Conservation (phyloP, 2,888 invertebrate genomes). For the Enchytraeus crypticus region DNA sequence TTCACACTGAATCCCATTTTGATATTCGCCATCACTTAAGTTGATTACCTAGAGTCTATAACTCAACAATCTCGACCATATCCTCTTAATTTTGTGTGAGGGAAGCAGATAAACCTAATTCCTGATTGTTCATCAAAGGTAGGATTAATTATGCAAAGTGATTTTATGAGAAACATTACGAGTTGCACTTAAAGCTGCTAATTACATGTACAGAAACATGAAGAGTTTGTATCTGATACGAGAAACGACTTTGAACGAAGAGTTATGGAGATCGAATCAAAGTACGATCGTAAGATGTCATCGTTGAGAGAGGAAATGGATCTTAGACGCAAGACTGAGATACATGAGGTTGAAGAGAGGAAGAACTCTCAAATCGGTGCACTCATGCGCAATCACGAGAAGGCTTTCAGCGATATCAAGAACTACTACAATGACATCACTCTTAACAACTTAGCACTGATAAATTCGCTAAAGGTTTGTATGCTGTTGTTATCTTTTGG, state of each 20-base stretch:
- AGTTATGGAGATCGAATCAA: conserved; percentile 61
- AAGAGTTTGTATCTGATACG: conserved; percentile 61
- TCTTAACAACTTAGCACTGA: conserved; percentile 79
- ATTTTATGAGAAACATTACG: too few species aligned
- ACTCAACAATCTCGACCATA: too few species aligned
- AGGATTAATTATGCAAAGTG: too few species aligned
- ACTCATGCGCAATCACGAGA: conserved; percentile 70
- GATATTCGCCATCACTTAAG: too few species aligned
- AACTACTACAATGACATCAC: conserved; percentile 92
- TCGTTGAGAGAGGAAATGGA: conserved; percentile 69
- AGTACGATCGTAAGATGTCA: conserved; percentile 66
- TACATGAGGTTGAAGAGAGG: conserved; percentile 72
- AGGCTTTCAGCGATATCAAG: conserved; percentile 78
- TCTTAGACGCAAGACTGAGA: conserved; percentile 48
- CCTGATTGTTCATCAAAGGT: too few species aligned
- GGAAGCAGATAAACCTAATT: too few species aligned
- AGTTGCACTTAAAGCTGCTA: too few species aligned
- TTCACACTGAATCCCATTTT: too few species aligned
- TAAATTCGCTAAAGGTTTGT: conserved; percentile 71
- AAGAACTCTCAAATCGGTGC: conserved; percentile 78
- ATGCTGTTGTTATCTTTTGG: background rate
- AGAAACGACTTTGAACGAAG: conserved; percentile 58
- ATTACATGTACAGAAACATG: too few species aligned
- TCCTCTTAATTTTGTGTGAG: too few species aligned
- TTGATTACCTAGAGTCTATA: too few species aligned